Conservation (phyloP, 1,140 invertebrate species). For the Penaeus vannamei region DNA sequence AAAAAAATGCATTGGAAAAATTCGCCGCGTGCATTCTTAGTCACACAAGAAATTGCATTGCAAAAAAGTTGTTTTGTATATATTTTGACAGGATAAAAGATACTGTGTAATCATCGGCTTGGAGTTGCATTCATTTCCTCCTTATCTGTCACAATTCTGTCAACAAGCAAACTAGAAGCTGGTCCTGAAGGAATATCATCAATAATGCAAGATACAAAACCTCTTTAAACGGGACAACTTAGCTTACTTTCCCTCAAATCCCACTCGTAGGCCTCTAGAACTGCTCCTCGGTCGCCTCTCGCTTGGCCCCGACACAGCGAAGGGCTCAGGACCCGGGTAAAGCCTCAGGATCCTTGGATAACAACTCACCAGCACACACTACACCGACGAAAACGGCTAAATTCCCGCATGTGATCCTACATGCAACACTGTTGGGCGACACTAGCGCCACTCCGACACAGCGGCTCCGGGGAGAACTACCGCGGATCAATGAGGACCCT, state of each 20-base stretch:
- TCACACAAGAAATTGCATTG: no score
- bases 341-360: neutral
- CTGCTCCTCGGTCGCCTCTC: no score
- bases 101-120: no score
- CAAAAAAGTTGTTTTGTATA: no score
- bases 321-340: neutral
- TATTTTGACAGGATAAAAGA: no score
- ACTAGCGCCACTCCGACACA: constrained; percentile 30
- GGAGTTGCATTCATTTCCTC: neutral
- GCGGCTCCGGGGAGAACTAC: constrained; percentile 22
- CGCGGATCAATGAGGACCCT: constrained; percentile 36
- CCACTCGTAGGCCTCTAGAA: no score
- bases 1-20: no score
- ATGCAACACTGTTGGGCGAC: constrained; percentile 36
- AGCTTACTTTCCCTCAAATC: constrained; percentile 17
- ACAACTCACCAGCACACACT: constrained; percentile 39
- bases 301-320: neutral
- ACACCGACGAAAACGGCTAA: constrained; percentile 40
- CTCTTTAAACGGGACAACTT: constrained; percentile 28
- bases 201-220: constrained; percentile 39
- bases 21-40: no score
- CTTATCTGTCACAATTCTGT: no score
- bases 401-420: constrained; percentile 47
- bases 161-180: no score
- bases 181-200: neutral